Conservation (phyloP, 2,888 invertebrate species). For the Sarcophaga caerulescens region DNA sequence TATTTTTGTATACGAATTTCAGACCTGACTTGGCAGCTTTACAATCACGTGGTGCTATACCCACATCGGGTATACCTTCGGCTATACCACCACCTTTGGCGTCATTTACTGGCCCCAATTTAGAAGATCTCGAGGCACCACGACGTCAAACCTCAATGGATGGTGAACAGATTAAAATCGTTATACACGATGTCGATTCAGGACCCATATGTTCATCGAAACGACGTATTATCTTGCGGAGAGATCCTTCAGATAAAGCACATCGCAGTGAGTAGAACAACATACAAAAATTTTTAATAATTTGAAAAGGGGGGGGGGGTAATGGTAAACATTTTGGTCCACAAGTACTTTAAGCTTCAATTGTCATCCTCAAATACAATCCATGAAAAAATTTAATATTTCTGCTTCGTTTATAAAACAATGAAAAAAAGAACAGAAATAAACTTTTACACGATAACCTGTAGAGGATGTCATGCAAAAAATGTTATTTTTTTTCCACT, state of each 20-base stretch:
- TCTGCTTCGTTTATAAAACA: neutral
- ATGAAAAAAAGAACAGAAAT: neutral
- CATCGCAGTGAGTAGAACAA: constrained; percentile 88
- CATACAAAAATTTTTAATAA: neutral
- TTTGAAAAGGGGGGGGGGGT: too few species aligned
- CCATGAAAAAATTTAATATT: neutral
- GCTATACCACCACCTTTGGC: constrained; percentile 81
- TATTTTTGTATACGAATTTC: neutral
- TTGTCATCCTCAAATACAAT: too few species aligned
- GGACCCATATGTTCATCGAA: constrained; percentile 85
- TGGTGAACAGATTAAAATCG: constrained; percentile 95
- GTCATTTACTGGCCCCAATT: constrained; percentile 82
- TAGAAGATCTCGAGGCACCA: constrained; percentile 84
- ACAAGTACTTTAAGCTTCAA: too few species aligned
- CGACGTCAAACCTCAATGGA: constrained; percentile 92
- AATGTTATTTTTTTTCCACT: constrained; percentile 43
- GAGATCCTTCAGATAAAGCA: constrained; percentile 91
- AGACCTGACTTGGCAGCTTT: constrained; percentile 89
- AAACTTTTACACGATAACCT: neutral
- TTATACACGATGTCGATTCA: constrained; percentile 95
- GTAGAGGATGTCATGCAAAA: constrained; percentile 46
- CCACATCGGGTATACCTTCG: constrained; percentile 78
- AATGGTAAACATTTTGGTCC: too few species aligned
- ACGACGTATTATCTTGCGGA: constrained; percentile 87
- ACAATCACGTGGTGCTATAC: constrained; percentile 83